Conservation (phyloP, 2,888 invertebrate species). For the Alentia gelatinosa region DNA sequence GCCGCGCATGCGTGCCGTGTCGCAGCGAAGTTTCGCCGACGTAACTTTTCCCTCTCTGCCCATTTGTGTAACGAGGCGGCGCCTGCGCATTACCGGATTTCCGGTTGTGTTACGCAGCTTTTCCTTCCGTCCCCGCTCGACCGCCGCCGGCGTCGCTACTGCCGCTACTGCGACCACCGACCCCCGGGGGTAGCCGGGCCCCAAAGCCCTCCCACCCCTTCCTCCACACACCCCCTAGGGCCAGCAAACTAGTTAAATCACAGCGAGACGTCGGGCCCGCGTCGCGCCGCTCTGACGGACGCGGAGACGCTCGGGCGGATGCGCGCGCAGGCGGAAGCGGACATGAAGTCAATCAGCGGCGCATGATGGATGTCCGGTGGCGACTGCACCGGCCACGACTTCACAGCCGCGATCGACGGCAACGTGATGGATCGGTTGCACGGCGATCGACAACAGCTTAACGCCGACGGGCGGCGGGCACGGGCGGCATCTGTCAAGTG, state of each 20-base stretch:
- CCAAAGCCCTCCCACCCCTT: background rate
- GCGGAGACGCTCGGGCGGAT: conserved; percentile 26
- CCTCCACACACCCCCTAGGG: background rate
- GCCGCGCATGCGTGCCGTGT: background rate
- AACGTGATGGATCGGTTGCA: conserved; percentile 8
- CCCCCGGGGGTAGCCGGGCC: background rate
- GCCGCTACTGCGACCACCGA: background rate
- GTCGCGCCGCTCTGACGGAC: background rate
- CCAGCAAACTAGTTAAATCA: conserved; percentile 49
- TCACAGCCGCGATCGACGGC: background rate
- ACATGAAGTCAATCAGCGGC: conserved; percentile 53
- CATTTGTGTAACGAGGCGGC: conserved; percentile 34
- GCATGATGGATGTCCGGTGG: conserved; percentile 51
- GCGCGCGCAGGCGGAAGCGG: conserved; percentile 51
- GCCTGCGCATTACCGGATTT: background rate
- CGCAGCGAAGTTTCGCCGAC: background rate
- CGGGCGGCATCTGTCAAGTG: conserved; percentile 43
- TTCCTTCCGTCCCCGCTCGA: conserved; percentile 21
- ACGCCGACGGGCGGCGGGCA: background rate
- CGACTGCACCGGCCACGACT: no score
- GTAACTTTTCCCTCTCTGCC: background rate
- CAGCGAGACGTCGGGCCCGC: background rate
- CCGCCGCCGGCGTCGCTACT: background rate
- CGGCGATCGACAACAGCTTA: conserved; percentile 46
- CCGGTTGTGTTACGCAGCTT: conserved; percentile 5